Evolutionary conservation across 2,113 vertebrate species (phyloP).

Genomic region (Anser brachyrhynchus): DNA sequence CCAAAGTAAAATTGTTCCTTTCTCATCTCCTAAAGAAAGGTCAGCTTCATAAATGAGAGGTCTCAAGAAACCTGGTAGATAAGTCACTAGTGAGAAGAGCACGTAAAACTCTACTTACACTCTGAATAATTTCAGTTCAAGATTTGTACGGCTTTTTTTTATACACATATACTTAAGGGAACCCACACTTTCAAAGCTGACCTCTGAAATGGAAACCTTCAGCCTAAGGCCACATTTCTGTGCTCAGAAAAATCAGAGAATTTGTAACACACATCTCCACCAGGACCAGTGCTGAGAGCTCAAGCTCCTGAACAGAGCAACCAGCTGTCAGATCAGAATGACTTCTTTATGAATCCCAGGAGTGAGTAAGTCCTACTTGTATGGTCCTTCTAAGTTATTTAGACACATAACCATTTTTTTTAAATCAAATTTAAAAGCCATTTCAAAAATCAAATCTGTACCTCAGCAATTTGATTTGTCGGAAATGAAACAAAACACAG

Average conservation of each 20-base stretch:
- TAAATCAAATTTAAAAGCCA: constrained; percentile 62
- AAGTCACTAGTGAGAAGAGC: not conserved
- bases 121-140: not conserved
- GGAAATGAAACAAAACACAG: constrained; percentile 46
- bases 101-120: not conserved
- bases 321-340: not conserved
- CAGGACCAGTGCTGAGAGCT: not conserved
- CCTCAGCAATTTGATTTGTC: constrained; percentile 29
- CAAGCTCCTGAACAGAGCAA: not conserved
- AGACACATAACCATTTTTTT: constrained; percentile 13
- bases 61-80: not conserved
- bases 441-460: constrained; percentile 68
- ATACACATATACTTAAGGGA: not conserved
- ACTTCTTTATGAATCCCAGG: constrained; percentile 25
- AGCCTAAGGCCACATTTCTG: not conserved
- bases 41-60: not conserved
- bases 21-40: not conserved
- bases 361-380: not conserved
- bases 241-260: not conserved
- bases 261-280: accelerated
- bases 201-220: not conserved
- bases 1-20: not conserved
- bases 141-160: not conserved
- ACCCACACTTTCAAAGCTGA: not conserved
- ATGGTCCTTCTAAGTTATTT: constrained; percentile 36